Evolutionary conservation across 1,140 invertebrate genomes (phyloP).

Genomic region (Ectropis grisescens): DNA sequence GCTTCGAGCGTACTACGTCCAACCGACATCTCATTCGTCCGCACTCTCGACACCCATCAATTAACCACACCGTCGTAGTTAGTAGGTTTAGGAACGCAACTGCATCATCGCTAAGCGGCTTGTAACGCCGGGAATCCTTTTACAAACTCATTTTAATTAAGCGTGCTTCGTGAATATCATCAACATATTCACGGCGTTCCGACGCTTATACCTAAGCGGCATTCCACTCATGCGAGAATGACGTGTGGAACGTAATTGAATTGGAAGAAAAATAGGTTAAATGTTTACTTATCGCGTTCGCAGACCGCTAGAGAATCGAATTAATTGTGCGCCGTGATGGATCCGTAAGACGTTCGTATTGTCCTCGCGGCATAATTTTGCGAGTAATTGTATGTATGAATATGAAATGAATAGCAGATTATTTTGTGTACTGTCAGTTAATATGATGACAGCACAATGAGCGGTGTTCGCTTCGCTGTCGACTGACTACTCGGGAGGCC

Average conservation of each 20-base stretch:
- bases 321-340: slow-evolving; percentile 32
- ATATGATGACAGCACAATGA: slow-evolving; percentile 57
- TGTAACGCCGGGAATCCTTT: slow-evolving; percentile 21
- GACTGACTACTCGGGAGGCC: slow-evolving; percentile 30
- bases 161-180: slow-evolving; percentile 12
- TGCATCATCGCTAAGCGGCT: slow-evolving; percentile 21
- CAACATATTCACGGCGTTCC: slow-evolving; percentile 15
- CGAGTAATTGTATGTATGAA: slow-evolving; percentile 44
- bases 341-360: slow-evolving; percentile 33
- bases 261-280: slow-evolving; percentile 25
- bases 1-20: slow-evolving; percentile 24
- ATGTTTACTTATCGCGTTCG: too few relatives aligned
- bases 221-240: slow-evolving; percentile 3
- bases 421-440: slow-evolving; percentile 59
- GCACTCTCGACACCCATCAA: slow-evolving; percentile 29
- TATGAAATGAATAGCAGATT: slow-evolving; percentile 52
- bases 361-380: slow-evolving; percentile 38
- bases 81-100: too few relatives aligned
- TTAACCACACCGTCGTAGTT: slow-evolving; percentile 18
- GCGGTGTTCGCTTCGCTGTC: slow-evolving; percentile 38
- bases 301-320: too few relatives aligned
- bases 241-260: slow-evolving; percentile 20
- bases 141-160: slow-evolving; percentile 20
- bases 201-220: slow-evolving; percentile 4
- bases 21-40: slow-evolving; percentile 29